Percentiles rank a stretch among this genome's conserved stretches.
phyloP scores from a whole-genome alignment of 30 jellyfish, hydroid and myxozoan genomes.

The Aurelia sp. region DNA sequence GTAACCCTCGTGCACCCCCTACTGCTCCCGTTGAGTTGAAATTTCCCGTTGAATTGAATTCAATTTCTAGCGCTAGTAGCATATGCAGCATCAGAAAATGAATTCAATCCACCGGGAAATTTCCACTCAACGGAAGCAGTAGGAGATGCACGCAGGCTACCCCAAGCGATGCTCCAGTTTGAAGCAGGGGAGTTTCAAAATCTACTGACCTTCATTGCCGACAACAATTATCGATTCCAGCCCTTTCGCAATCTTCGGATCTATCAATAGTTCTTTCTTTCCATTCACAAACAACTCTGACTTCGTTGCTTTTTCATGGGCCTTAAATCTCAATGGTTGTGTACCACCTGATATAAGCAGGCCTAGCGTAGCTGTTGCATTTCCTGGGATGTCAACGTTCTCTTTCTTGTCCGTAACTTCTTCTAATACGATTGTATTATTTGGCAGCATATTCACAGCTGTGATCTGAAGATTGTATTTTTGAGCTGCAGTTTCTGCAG shows the following conservation, averaged over 20 bases:
- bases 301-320: conserved; percentile 49
- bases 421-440: conserved; percentile 42
- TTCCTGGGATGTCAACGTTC: conserved; percentile 77
- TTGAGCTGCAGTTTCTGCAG: conserved; percentile 27
- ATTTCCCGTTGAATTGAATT: too few relatives aligned
- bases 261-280: conserved; percentile 57
- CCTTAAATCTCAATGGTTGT: conserved; percentile 67
- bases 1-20: too few relatives aligned
- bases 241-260: conserved; percentile 82
- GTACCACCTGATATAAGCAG: conserved; percentile 70
- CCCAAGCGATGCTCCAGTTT: too few relatives aligned
- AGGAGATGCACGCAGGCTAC: too few relatives aligned
- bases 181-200: background rate
- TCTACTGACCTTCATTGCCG: conserved; percentile 69
- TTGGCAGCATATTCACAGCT: conserved; percentile 57
- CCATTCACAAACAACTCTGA: conserved; percentile 72
- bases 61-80: too few relatives aligned
- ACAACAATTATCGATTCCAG: conserved; percentile 85
- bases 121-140: too few relatives aligned
- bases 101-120: too few relatives aligned
- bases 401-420: conserved; percentile 59
- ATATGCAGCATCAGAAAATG: too few relatives aligned
- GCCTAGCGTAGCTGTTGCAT: conserved; percentile 82
- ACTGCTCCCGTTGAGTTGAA: too few relatives aligned
- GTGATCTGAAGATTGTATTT: conserved; percentile 62